Evolutionary conservation across 2,797 vertebrate genomes (phyloP), one percentile per base, ranked within the genome.

Genomic region (Aselliscus stoliczkanus): DNA sequence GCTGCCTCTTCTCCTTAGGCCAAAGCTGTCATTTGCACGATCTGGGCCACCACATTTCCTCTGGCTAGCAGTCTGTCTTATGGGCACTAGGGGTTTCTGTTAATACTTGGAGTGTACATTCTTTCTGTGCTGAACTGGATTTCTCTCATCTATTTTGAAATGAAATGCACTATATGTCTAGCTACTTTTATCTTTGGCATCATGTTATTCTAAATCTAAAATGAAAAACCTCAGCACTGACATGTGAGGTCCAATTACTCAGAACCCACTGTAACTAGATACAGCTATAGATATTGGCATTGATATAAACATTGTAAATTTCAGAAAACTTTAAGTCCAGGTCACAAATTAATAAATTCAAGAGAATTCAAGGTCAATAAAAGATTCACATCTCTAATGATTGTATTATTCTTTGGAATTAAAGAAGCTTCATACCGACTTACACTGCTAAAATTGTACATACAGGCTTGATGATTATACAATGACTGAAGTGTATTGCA

Each of bases 1-100:
- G 91, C 79, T 67, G 89, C 37, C 94, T 95, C 37, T 91, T 97
- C 67, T 94, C 81, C 80, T 97, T 82, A 86, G 85, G 95, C 60
- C 72, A 97, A 47, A 96, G 69, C 88, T 64, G 4, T 84, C 65
- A 67, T 94, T 69, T 69, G 64, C 7, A 52, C 82, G 97, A 81
- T 54, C 83, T 67, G 0, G 94, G 88, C 73, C 89, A 79, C 52
- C 31, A 69, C 17, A 42, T 96, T 82, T 97, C 94, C 58, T 86
- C 89, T 82, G 92, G 81, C 75, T 90, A 96, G 60, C 69, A 77
- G 88, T 93, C 95, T 67, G 47, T 79, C 42, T 89, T 73, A 9
- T 56, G 82, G 56, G 73, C 37, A 67, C 4, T 0, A 88, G 62
- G 54, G 70, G 17, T 50, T 75, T 93, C 50, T 23, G 10, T 65